These are phyloP conservation scores for Euura saliciscinereae DNA, from an alignment of 1,140 invertebrate species.

Conservation along the genomic window DNA sequence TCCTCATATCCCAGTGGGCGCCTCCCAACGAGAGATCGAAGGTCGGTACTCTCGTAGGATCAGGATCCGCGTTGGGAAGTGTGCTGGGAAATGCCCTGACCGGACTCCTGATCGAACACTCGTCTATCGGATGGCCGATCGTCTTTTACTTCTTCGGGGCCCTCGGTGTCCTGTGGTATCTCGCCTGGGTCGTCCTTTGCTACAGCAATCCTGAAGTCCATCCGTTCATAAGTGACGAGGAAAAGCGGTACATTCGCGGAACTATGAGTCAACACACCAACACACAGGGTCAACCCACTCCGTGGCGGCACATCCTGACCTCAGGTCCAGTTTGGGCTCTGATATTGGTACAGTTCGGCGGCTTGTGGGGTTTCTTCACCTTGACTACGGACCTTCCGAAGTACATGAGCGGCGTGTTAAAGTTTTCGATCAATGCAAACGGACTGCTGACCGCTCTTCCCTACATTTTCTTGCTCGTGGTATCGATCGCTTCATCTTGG, in stretches of 20 bases:
- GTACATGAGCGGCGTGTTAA: conserved; percentile 26
- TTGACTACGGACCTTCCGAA: conserved; percentile 64
- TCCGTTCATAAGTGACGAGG: conserved; percentile 81
- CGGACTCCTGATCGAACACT: conserved; percentile 71
- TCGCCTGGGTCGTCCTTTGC: conserved; percentile 75
- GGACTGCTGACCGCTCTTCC: conserved; percentile 73
- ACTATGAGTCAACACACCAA: conserved; percentile 64
- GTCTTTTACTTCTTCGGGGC: conserved; percentile 87
- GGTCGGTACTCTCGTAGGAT: conserved; percentile 75
- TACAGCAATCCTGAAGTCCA: conserved; percentile 81
- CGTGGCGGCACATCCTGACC: conserved; percentile 76
- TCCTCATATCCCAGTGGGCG: conserved; percentile 76
- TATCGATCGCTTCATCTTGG: conserved; percentile 46
- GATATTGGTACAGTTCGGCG: conserved; percentile 76
- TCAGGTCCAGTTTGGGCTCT: conserved; percentile 79
- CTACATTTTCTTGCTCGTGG: conserved; percentile 76
- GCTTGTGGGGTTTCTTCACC: conserved; percentile 95
- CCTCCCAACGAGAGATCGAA: conserved; percentile 74
- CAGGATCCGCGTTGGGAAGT: conserved; percentile 74
- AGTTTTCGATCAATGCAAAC: conserved; percentile 80
- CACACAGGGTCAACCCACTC: conserved; percentile 65
- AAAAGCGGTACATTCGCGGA: conserved; percentile 75
- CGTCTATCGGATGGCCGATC: conserved; percentile 70
- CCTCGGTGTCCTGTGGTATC: conserved; percentile 74
- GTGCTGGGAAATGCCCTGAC: conserved; percentile 76